Conservation (phyloP, 2,888 invertebrate species). For the Sphaeridia pumilis region DNA sequence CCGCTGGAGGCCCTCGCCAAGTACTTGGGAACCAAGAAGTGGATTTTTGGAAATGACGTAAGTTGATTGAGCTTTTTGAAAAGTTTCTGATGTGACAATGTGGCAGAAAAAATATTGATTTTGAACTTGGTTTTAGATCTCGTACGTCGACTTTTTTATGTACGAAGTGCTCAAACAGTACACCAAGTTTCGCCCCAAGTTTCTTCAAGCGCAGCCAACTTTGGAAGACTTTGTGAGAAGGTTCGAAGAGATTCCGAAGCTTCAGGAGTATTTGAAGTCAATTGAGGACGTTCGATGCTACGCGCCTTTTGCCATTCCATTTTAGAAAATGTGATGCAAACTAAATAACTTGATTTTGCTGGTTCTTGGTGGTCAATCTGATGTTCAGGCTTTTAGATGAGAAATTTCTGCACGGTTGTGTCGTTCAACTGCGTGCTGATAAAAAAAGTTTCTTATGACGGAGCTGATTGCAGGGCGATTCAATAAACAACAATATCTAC, state of each 20-base stretch:
- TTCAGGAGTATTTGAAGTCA: constrained; percentile 37
- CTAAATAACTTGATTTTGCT: too few species aligned
- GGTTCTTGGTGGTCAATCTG: too few species aligned
- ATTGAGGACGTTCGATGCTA: constrained; percentile 31
- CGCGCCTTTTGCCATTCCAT: not conserved
- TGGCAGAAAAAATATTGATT: constrained; percentile 6
- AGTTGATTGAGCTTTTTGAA: constrained; percentile 5
- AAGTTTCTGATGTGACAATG: not conserved
- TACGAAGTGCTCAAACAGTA: constrained; percentile 41
- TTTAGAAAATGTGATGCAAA: too few species aligned
- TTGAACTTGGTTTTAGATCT: constrained; percentile 36
- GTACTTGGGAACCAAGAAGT: constrained; percentile 38
- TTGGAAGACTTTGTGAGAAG: constrained; percentile 38
- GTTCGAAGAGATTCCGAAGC: constrained; percentile 39
- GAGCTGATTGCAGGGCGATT: too few species aligned
- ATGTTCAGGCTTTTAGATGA: too few species aligned
- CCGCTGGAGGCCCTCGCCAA: not conserved
- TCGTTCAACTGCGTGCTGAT: too few species aligned
- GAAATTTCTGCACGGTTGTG: too few species aligned
- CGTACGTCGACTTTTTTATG: constrained; percentile 41
- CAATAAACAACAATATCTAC: too few species aligned
- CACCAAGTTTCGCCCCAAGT: constrained; percentile 37
- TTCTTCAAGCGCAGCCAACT: constrained; percentile 38
- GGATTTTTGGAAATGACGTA: constrained; percentile 40
- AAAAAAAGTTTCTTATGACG: too few species aligned